A percentile compares a stretch with the other conserved stretches of the same genome.
phyloP scores from a whole-genome alignment of 2,888 invertebrate genomes.

The Neocrepidodera transversa region DNA sequence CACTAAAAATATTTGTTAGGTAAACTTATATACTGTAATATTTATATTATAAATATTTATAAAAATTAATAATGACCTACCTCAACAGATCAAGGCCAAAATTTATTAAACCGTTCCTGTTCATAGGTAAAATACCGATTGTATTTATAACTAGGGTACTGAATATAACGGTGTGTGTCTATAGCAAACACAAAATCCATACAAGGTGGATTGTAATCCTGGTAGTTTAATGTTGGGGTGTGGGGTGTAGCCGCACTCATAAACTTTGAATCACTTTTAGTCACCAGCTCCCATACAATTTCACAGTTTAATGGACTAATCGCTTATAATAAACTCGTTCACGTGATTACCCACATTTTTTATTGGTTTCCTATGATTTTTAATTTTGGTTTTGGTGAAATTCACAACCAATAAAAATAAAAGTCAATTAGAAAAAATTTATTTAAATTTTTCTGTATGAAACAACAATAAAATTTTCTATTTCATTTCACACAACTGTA shows the following conservation, averaged over 20 bases:
- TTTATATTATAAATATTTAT: no score
- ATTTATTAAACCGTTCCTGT: not conserved
- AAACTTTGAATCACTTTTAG: not conserved
- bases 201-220: constrained; percentile 21
- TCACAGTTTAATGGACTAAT: not conserved
- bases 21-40: no score
- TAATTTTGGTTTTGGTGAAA: no score
- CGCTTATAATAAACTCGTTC: not conserved
- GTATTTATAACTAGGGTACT: constrained; percentile 11
- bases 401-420: no score
- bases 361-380: not conserved
- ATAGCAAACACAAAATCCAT: not conserved
- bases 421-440: no score
- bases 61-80: not conserved
- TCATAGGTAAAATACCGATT: constrained; percentile 11
- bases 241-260: not conserved
- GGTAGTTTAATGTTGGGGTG: constrained; percentile 7
- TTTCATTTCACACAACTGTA: not conserved
- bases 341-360: not conserved
- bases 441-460: no score
- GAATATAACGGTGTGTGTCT: constrained; percentile 12
- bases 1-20: no score
- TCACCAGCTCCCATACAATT: not conserved
- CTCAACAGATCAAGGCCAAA: no score
- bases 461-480: no score